A percentile compares a stretch with the other conserved stretches of the same genome.
Evolutionary conservation across 2,888 invertebrate species (phyloP).

Genomic region (Phanerotoma sp.): DNA sequence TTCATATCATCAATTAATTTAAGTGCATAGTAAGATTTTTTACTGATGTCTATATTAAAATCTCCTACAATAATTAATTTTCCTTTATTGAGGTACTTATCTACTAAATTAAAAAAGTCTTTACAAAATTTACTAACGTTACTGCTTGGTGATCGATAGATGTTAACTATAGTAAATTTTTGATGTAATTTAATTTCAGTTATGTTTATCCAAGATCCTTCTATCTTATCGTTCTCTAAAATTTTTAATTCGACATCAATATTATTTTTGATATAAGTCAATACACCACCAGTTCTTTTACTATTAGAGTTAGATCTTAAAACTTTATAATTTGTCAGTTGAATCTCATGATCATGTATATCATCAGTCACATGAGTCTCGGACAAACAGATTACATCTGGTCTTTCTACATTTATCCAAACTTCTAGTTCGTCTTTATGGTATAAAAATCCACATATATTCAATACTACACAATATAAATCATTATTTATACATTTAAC

Average conservation of each 20-base stretch:
- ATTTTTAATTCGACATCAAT: background rate
- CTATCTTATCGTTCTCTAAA: background rate
- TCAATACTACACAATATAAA: background rate
- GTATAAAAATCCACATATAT: constrained; percentile 20
- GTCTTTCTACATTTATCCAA: constrained; percentile 2
- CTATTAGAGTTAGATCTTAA: constrained; percentile 10
- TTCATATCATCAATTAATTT: too few species aligned
- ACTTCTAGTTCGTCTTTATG: constrained; percentile 26
- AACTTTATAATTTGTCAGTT: constrained; percentile 10
- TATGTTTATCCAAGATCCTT: constrained; percentile 13
- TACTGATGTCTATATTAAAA: constrained; percentile 14
- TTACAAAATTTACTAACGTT: constrained; percentile 14
- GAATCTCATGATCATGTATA: constrained; percentile 10
- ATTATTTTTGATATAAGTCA: constrained; percentile 1
- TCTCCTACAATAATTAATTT: constrained; percentile 11
- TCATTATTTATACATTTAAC: background rate
- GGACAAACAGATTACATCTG: constrained; percentile 17
- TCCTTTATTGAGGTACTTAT: background rate
- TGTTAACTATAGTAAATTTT: constrained; percentile 7
- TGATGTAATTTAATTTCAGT: constrained; percentile 3
- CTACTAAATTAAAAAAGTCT: constrained; percentile 1
- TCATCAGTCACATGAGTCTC: constrained; percentile 23
- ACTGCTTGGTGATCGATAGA: constrained; percentile 7
- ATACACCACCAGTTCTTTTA: constrained; percentile 18
- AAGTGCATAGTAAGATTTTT: background rate